These are phyloP conservation scores for Coelopa pilipes DNA, from an alignment of 2,888 invertebrate species.

Conservation along the genomic window DNA sequence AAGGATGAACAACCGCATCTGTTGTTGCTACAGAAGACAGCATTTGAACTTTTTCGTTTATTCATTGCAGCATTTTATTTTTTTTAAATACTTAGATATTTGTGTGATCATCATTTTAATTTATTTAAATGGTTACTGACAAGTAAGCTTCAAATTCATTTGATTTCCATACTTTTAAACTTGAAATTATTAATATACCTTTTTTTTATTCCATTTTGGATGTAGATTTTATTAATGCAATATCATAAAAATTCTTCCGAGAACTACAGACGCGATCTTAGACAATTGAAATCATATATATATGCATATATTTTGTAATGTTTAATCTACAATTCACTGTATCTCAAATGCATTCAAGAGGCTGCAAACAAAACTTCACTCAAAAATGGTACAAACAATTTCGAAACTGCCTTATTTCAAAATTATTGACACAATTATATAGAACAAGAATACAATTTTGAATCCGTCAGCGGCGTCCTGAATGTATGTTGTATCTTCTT, in stretches of 20 bases:
- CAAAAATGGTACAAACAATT: slow-evolving; percentile 18
- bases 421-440: slow-evolving; percentile 1
- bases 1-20: neutral
- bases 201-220: too few species aligned
- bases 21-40: neutral
- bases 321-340: neutral
- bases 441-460: neutral
- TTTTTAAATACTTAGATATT: neutral
- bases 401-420: slow-evolving; percentile 23
- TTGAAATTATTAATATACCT: too few species aligned
- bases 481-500: neutral
- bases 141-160: too few species aligned
- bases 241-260: too few species aligned
- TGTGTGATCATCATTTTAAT: slow-evolving; percentile 24
- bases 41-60: slow-evolving; percentile 2
- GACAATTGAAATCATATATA: neutral
- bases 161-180: too few species aligned
- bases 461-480: slow-evolving; percentile 5
- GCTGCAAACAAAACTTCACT: neutral
- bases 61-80: neutral
- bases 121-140: too few species aligned
- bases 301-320: neutral
- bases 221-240: too few species aligned
- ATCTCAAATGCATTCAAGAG: slow-evolving; percentile 12
- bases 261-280: neutral